Percentiles rank a stretch among this genome's conserved stretches.
phyloP scores from a whole-genome alignment of 2,113 vertebrate genomes.

The Planiliza haematocheilus region DNA sequence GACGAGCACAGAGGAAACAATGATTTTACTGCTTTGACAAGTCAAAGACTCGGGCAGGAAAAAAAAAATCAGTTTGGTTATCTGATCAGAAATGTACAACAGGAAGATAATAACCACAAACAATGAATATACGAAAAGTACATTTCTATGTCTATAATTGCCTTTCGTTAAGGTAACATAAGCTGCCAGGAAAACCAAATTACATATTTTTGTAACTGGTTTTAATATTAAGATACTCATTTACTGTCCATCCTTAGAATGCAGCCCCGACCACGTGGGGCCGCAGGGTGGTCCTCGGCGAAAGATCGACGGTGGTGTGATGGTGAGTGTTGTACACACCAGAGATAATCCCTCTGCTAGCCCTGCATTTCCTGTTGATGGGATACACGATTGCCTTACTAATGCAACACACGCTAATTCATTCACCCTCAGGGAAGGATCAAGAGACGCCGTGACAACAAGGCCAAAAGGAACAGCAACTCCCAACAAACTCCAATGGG shows the following conservation, averaged over 20 bases:
- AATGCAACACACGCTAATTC: not conserved
- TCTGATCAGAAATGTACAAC: too few species aligned
- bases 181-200: not conserved
- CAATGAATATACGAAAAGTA: not conserved
- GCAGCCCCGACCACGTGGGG: conserved; percentile 76
- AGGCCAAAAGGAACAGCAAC: conserved; percentile 75
- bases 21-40: not conserved
- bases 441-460: conserved; percentile 76
- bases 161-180: not conserved
- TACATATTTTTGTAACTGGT: too few species aligned
- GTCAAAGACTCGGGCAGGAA: too few species aligned
- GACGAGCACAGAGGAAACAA: not conserved
- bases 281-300: conserved; percentile 51
- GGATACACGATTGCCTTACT: not conserved
- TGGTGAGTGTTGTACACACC: conserved; percentile 65
- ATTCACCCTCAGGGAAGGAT: conserved; percentile 73
- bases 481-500: conserved; percentile 68
- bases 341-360: not conserved
- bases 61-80: too few species aligned
- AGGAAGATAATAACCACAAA: not conserved
- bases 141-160: not conserved
- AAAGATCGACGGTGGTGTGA: conserved; percentile 83
- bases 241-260: conserved; percentile 62
- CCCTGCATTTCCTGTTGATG: conserved; percentile 39
- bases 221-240: too few species aligned